These are phyloP conservation scores for Scyliorhinus canicula DNA, from an alignment of 2,797 vertebrate species.

Conservation along the genomic window DNA sequence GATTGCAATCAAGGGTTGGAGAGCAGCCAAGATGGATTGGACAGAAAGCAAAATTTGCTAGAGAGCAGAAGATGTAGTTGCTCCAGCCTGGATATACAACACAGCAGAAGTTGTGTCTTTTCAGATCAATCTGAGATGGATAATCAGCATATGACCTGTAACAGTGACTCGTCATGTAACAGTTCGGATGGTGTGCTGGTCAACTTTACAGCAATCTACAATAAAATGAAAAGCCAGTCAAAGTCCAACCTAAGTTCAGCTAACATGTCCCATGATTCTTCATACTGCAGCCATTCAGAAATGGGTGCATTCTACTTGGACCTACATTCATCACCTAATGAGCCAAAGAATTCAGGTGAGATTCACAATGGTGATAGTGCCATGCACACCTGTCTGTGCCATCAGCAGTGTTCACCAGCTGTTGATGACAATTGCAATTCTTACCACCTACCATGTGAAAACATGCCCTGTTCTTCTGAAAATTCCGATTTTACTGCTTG, in stretches of 20 bases:
- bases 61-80: conserved; percentile 60
- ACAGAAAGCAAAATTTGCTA: conserved; percentile 56
- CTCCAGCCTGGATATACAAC: conserved; percentile 58
- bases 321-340: conserved; percentile 80
- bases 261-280: conserved; percentile 67
- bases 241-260: conserved; percentile 66
- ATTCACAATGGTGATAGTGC: conserved; percentile 58
- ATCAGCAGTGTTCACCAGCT: conserved; percentile 65
- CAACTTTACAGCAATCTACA: conserved; percentile 93
- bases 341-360: conserved; percentile 63
- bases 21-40: conserved; percentile 59
- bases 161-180: conserved; percentile 91
- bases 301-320: conserved; percentile 88
- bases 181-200: conserved; percentile 89
- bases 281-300: conserved; percentile 65
- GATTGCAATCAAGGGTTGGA: conserved; percentile 84
- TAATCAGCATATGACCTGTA: conserved; percentile 73
- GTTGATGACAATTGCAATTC: conserved; percentile 94
- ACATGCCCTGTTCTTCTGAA: conserved; percentile 54
- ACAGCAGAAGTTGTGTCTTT: conserved; percentile 71
- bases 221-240: conserved; percentile 75
- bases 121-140: conserved; percentile 70
- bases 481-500: conserved; percentile 77
- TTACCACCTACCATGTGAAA: conserved; percentile 68
- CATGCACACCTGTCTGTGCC: conserved; percentile 55